Evolutionary conservation across 2,888 invertebrate species (phyloP).

Genomic region (Synanthedon formicaeformis): DNA sequence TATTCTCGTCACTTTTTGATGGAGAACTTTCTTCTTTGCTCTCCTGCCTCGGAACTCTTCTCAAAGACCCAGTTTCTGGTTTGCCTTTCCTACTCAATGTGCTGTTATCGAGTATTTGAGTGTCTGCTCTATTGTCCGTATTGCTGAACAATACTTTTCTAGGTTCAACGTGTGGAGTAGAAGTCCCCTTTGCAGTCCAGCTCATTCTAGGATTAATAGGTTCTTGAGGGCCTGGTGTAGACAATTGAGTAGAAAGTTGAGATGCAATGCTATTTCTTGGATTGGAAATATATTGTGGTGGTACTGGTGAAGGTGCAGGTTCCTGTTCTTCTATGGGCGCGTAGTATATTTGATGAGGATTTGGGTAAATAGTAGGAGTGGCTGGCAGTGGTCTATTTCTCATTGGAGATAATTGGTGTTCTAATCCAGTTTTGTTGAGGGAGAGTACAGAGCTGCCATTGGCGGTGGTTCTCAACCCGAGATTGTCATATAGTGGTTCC

Average conservation of each 20-base stretch:
- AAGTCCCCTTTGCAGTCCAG: slow-evolving; percentile 64
- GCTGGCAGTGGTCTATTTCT: slow-evolving; percentile 75
- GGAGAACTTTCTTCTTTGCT: slow-evolving; percentile 48
- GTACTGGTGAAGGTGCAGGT: slow-evolving; percentile 62
- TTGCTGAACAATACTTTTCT: slow-evolving; percentile 47
- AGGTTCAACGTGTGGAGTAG: slow-evolving; percentile 56
- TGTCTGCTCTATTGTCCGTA: slow-evolving; percentile 40
- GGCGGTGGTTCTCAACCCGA: slow-evolving; percentile 86
- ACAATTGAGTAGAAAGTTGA: slow-evolving; percentile 49
- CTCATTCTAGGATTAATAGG: slow-evolving; percentile 61
- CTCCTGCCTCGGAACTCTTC: slow-evolving; percentile 44
- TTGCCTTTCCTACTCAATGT: slow-evolving; percentile 60
- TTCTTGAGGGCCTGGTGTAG: slow-evolving; percentile 63
- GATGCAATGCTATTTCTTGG: slow-evolving; percentile 64
- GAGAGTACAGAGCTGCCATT: slow-evolving; percentile 87
- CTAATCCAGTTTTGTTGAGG: slow-evolving; percentile 77
- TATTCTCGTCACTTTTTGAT: slow-evolving; percentile 45
- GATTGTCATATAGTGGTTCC: slow-evolving; percentile 88
- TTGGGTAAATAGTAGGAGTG: slow-evolving; percentile 63
- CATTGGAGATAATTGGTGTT: slow-evolving; percentile 69
- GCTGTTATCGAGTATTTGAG: slow-evolving; percentile 43
- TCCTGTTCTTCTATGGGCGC: slow-evolving; percentile 68
- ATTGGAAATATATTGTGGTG: slow-evolving; percentile 41
- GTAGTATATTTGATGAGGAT: slow-evolving; percentile 56
- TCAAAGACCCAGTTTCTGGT: slow-evolving; percentile 64